Base-by-base conservation (phyloP, 1,140 invertebrate genomes). In the Rhagoletis zephyria region DNA sequence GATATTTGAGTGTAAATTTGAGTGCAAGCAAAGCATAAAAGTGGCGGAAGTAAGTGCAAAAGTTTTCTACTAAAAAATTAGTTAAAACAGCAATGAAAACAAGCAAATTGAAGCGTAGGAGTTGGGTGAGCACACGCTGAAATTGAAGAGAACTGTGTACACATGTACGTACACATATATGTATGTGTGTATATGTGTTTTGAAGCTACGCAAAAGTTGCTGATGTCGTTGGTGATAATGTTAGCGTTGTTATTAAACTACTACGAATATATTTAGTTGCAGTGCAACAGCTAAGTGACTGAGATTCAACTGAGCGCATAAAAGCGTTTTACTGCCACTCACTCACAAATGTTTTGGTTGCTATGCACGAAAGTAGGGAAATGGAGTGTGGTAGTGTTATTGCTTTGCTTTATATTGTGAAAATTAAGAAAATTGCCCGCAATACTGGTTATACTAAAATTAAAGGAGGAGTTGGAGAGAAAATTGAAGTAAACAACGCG, bases 61-160 rank as follows among this genome's bases (percentile, higher is more conserved):
- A 88, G 59, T 88, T 88, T 88, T 88, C 87, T 56, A 88, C 87
- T 88, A 88, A 88, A 88, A 88, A 77, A 85, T 85, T 88, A 88
- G 70, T 88, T 87, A 88, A 87, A 88, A 88, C 86, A 64, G 70
- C 85, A 87, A 88, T 74, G 85, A 88, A 77, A 85, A 65, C 81
- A 81, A 56, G 61, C 61, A n/a, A 63, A 12, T 4, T 1, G 61
- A 4, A 63, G n/a, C 1, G 61, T 3, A 63, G 61, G 12, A 63
- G 61, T 30, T 30, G 30, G 30, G 74, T 48, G n/a, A 10, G 3
- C 7, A 30, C 14, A 9, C n/a, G 61, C 16, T 59, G 74, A 56
- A 81, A 81, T 81, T 81, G 45, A 48, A 81, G 74, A 81, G 16
- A 12, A 59, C 40, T 16, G 10, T 16, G 14, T 30, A 30, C 30